phyloP scores from a whole-genome alignment of 2,888 invertebrate genomes.

The Eupithecia subfuscata region DNA sequence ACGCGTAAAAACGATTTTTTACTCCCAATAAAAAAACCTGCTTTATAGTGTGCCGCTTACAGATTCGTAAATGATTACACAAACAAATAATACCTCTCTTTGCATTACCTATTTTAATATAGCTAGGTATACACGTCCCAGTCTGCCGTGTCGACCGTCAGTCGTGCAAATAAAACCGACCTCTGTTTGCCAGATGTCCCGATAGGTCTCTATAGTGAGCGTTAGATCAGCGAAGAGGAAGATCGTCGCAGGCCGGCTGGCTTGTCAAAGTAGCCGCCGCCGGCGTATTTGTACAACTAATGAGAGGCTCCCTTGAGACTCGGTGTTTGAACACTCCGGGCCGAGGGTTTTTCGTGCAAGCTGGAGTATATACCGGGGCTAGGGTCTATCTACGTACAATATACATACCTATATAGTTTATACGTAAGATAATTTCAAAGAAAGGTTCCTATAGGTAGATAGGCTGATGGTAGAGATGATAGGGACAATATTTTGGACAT shows the following conservation, averaged over 20 bases:
- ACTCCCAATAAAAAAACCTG: background rate
- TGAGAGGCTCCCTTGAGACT: constrained; percentile 81
- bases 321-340: constrained; percentile 73
- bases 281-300: constrained; percentile 82
- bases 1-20: background rate
- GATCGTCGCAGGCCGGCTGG: constrained; percentile 63
- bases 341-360: constrained; percentile 69
- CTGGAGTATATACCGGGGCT: constrained; percentile 29
- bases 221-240: constrained; percentile 77
- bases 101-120: constrained; percentile 21
- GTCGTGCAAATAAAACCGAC: constrained; percentile 61
- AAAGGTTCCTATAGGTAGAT: background rate
- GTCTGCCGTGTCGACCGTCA: constrained; percentile 51
- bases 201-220: constrained; percentile 71
- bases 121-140: constrained; percentile 44
- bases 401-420: background rate
- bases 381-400: background rate
- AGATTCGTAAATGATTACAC: background rate
- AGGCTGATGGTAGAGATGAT: background rate
- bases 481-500: background rate
- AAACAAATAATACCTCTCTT: constrained; percentile 9
- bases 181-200: constrained; percentile 69
- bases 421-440: background rate
- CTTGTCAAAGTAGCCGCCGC: constrained; percentile 82
- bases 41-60: background rate